These are phyloP conservation scores for Araneus ventricosus DNA, from an alignment of 1,140 invertebrate species.

Conservation along the genomic window DNA sequence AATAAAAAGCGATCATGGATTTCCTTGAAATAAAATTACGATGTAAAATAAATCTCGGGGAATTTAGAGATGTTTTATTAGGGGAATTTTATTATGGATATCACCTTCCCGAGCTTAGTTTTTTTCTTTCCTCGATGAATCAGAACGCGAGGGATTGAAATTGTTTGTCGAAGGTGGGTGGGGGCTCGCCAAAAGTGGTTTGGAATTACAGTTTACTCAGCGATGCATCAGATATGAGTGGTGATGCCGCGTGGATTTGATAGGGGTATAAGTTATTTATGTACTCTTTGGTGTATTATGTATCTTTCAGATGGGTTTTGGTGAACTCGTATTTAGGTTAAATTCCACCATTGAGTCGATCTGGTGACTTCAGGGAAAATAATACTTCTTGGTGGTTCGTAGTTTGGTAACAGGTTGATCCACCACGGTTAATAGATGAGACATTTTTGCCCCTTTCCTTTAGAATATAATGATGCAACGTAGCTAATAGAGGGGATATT, in stretches of 20 bases:
- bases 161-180: not conserved
- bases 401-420: not conserved
- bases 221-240: not conserved
- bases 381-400: too few relatives aligned
- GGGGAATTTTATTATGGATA: conserved; percentile 70
- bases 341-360: not conserved
- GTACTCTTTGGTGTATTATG: not conserved
- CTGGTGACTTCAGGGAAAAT: too few relatives aligned
- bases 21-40: conserved; percentile 70
- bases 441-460: too few relatives aligned
- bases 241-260: not conserved
- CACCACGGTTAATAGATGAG: too few relatives aligned
- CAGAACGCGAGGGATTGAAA: not conserved
- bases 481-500: too few relatives aligned
- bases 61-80: conserved; percentile 70
- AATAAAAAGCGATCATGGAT: conserved; percentile 72
- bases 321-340: not conserved
- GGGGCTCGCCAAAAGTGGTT: not conserved
- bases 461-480: too few relatives aligned
- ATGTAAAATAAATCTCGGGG: conserved; percentile 70
- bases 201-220: conserved; percentile 54
- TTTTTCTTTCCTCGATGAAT: not conserved
- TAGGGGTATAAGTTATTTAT: not conserved
- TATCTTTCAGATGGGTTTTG: not conserved
- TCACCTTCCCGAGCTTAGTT: not conserved